phyloP scores from a whole-genome alignment of 2,113 vertebrate genomes.

The Lepidothrix coronata region DNA sequence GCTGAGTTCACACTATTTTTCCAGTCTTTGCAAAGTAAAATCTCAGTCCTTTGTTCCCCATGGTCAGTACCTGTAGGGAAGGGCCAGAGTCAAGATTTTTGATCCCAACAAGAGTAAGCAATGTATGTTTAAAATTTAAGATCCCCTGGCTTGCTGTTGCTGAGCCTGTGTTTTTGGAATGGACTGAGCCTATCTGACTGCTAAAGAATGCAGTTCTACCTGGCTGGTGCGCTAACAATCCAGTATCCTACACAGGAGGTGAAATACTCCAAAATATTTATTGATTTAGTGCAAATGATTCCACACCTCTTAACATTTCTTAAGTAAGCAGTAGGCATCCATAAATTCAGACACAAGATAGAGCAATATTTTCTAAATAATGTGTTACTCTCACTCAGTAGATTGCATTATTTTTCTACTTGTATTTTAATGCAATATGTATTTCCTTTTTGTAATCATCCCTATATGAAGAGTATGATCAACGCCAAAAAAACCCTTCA shows the following conservation, averaged over 20 bases:
- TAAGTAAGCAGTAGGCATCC: background rate
- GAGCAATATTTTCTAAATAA: background rate
- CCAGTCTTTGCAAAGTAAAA: background rate
- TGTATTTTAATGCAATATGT: background rate
- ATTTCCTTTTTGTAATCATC: background rate
- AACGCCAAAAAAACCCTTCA: background rate
- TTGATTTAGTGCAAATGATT: background rate
- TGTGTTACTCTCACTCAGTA: background rate
- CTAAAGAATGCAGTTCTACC: background rate
- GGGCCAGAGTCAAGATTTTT: background rate
- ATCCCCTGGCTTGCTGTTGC: fast-evolving
- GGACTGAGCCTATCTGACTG: background rate
- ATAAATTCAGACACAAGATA: background rate
- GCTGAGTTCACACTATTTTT: background rate
- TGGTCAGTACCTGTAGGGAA: background rate
- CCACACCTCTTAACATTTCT: background rate
- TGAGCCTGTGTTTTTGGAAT: background rate
- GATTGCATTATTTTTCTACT: background rate
- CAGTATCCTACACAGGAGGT: background rate
- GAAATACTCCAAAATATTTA: background rate
- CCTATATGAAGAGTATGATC: background rate
- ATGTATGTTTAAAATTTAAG: background rate
- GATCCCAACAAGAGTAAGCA: background rate
- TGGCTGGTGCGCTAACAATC: background rate
- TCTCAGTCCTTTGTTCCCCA: background rate